Base-by-base conservation (phyloP, 2,797 vertebrate genomes). In the Takifugu rubripes region DNA sequence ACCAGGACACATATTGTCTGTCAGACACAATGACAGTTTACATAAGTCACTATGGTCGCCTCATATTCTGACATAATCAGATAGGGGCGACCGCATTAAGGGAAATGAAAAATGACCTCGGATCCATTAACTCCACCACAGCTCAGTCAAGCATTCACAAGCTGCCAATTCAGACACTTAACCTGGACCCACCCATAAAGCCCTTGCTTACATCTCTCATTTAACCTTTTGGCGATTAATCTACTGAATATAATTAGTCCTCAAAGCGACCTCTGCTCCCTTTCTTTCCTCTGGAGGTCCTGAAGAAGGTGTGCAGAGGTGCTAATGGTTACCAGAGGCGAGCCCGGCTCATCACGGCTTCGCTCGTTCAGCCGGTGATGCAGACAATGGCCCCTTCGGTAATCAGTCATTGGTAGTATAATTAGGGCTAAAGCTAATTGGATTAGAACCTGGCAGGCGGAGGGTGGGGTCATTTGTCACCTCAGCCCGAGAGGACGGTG, bases 391-490 rank as follows among this genome's bases (percentile, higher is more conserved):
- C 51, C 66, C 70, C 72, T 52, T 53, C 52, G 77, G 68, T 79
- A 75, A 87, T 87, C 79, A 86, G 68, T 87, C 88, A 86, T 74
- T 77, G 78, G 71, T 66, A 78, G 68, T 70, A 79, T 75, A 84
- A 88, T 83, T 85, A 84, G 70, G 65, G 72, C 61, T 70, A 74
- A 67, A 64, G 72, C 78, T 90, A 86, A 90, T 86, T 88, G 85
- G 81, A 88, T 90, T 87, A 86, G 70, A 74, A 77, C 69, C 68
- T 69, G 55, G 45, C 0, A 5, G 49, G 25, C 52, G 61, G 68
- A 58, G 68, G 59, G 65, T 25, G 54, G 64, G 74, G 76, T 80
- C 77, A 76, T 83, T 80, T 76, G 76, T 67, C 53, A 59, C 31
- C 25, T 46, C 9, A 1, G 31, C 25, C 8, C 48, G 46, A 25